Evolutionary conservation across 2,113 vertebrate species (phyloP), one percentile per base, ranked within the genome.

Genomic region (Tichodroma muraria): DNA sequence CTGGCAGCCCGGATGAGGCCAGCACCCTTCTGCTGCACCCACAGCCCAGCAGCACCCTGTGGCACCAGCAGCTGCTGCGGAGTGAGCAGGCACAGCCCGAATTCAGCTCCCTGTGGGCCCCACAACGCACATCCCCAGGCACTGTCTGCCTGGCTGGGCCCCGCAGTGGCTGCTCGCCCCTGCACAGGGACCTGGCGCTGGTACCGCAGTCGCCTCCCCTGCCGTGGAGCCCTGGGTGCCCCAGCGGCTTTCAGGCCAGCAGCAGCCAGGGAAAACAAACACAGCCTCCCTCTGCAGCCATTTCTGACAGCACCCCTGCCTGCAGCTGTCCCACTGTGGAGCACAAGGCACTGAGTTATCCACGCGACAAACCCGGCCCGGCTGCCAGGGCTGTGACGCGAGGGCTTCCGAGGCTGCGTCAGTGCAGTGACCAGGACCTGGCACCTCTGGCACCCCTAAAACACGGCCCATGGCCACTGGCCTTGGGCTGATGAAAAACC

Each of bases 381-480:
- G 16, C 31, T 1, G 0, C 44, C 42, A 17, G 0, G 5, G 81
- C 56, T 45, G 1, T 2, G 4, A 11, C 47, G 7, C 3, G 3
- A 16, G 37, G 11, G 20, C 6, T 31, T 6, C 53, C 0, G 4
- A 23, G 33, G 25, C 45, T 11, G 54, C 10, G 3, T 1, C 40
- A 5, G 6, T 0, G 24, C 8, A 0, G 25, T 3, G 71, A 27
- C 53, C 7, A 0, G 52, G 15, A 37, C 8, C 75, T 28, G 68
- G 33, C 33, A 37, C 44, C 65, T 24, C 47, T 84, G 28, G 73
- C 40, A 20, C 1, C 77, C 83, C 80, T 5, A 10, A 42, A 68
- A 18, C 66, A 30, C 0, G 0, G 17, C 6, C 61, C 40, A 4
- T 1, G 25, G 68, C 35, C 72, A 9, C 44, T 1, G 0, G 27